A percentile compares a stretch with the other conserved stretches of the same genome.
phyloP scores from a whole-genome alignment of 1,140 invertebrate species.

The Leptoteleia sp. region DNA sequence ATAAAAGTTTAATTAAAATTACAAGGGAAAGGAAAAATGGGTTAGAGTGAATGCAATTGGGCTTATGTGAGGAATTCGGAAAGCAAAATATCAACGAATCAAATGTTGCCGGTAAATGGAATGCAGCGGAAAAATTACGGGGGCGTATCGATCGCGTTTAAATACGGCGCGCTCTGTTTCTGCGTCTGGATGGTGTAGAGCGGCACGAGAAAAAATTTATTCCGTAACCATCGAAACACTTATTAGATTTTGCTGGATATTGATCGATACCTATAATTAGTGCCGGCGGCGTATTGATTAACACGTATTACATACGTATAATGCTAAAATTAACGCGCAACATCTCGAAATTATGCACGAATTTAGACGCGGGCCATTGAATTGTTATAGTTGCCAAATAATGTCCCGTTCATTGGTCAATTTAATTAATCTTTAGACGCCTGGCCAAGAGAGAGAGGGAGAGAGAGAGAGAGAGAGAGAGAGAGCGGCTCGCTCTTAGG shows the following conservation, averaged over 20 bases:
- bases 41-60: too few species aligned
- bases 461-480: too few species aligned
- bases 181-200: conserved; percentile 20
- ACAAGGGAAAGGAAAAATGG: too few species aligned
- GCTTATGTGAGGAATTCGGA: too few species aligned
- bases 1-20: too few species aligned
- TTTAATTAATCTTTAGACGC: conserved; percentile 33
- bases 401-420: conserved; percentile 25
- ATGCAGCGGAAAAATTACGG: conserved; percentile 36
- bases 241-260: conserved; percentile 48
- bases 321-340: conserved; percentile 52
- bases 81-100: too few species aligned
- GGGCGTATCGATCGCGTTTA: conserved; percentile 41
- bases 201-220: conserved; percentile 32
- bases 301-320: conserved; percentile 39
- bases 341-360: conserved; percentile 50
- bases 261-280: conserved; percentile 55
- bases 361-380: conserved; percentile 10
- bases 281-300: conserved; percentile 44
- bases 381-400: conserved; percentile 37
- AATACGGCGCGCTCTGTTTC: conserved; percentile 36
- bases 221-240: conserved; percentile 32
- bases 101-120: too few species aligned
- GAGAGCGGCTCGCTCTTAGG: too few species aligned
- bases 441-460: too few species aligned